phyloP scores from a whole-genome alignment of 2,888 invertebrate genomes.

The Seira ritae region DNA sequence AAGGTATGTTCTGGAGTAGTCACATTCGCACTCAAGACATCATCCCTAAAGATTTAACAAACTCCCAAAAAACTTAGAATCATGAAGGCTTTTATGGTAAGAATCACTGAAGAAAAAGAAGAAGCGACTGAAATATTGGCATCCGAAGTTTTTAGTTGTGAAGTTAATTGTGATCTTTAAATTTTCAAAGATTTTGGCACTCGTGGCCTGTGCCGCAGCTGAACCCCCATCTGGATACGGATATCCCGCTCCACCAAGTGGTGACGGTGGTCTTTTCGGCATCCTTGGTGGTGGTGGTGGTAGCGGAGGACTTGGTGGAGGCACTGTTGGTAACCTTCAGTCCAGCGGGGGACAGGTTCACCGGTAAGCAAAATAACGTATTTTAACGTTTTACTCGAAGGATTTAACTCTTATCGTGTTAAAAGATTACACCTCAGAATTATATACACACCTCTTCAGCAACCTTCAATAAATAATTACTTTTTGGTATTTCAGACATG shows the following conservation, averaged over 20 bases:
- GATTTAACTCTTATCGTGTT: too few species aligned
- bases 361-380: not conserved
- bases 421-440: too few species aligned
- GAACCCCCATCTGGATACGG: constrained; percentile 27
- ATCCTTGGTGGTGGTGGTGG: constrained; percentile 5
- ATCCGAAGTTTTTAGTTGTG: too few species aligned
- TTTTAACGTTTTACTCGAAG: too few species aligned
- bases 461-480: too few species aligned
- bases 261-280: constrained; percentile 6
- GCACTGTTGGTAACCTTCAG: constrained; percentile 45
- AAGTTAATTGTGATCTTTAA: not conserved
- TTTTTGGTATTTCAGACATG: constrained; percentile 23
- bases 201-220: constrained; percentile 44
- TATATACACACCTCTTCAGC: too few species aligned
- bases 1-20: constrained; percentile 33
- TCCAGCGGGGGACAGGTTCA: constrained; percentile 40
- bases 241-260: not conserved
- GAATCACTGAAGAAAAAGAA: not conserved
- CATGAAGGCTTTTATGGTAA: constrained; percentile 58
- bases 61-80: not conserved
- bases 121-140: not conserved
- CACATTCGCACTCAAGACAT: constrained; percentile 34
- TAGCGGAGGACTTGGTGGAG: too few species aligned
- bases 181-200: constrained; percentile 44
- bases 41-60: not conserved